These are phyloP conservation scores for honey bee (Apis mellifera) DNA, from an alignment of 1,140 invertebrate genomes.

Conservation along the genomic window Amel_HAv3.1 CM009935.2:13437001-13437500, in stretches of 20 bases:
- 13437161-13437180: slow-evolving; percentile 32
- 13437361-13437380: neutral
- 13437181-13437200: neutral
- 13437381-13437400: neutral
- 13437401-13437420: neutral
- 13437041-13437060: slow-evolving; percentile 58
- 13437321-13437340: neutral
- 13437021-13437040: slow-evolving; percentile 53
- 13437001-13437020: slow-evolving; percentile 42
- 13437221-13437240: neutral
- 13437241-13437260: neutral
- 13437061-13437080: slow-evolving; percentile 51
- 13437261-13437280: no score
- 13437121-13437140: slow-evolving; percentile 55
- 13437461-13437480: slow-evolving; percentile 14
- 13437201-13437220: neutral
- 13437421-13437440: neutral
- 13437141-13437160: slow-evolving; percentile 24
- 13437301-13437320: neutral
- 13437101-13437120: slow-evolving; percentile 44
- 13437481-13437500: slow-evolving; percentile 30
- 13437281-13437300: neutral
- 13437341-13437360: neutral
- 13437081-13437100: slow-evolving; percentile 36
- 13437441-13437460: slow-evolving; percentile 36